phyloP scores from a whole-genome alignment of 2,888 invertebrate genomes.

The Hirtodrosophila trivittata region DNA sequence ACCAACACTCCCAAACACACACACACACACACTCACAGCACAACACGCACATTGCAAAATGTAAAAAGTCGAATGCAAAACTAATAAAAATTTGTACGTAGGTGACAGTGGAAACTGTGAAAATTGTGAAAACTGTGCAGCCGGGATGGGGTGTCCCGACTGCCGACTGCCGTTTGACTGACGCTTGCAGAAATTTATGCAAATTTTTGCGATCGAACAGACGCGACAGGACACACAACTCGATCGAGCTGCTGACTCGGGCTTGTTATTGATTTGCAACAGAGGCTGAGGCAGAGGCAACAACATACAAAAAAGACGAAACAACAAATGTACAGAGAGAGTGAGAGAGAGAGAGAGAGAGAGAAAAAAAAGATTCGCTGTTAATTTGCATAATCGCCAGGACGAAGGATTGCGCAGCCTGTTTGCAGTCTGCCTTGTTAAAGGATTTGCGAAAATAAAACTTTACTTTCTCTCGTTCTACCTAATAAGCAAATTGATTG shows the following conservation, averaged over 20 bases:
- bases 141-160: conserved; percentile 14
- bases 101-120: conserved; percentile 54
- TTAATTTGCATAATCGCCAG: conserved; percentile 73
- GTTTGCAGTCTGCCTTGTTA: conserved; percentile 61
- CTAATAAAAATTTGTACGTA: conserved; percentile 70
- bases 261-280: conserved; percentile 60
- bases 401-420: conserved; percentile 37
- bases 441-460: conserved; percentile 67
- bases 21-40: conserved; percentile 14
- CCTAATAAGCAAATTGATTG: conserved; percentile 64
- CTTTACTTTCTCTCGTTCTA: conserved; percentile 54
- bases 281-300: neutral
- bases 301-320: too few relatives aligned
- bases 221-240: conserved; percentile 16
- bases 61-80: conserved; percentile 62
- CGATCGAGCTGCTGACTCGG: conserved; percentile 46
- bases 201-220: conserved; percentile 55
- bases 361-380: conserved; percentile 34
- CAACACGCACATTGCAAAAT: conserved; percentile 46
- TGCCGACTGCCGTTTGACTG: conserved; percentile 19
- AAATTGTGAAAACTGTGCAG: conserved; percentile 10
- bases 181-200: conserved; percentile 60
- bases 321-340: neutral
- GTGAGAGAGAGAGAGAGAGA: conserved; percentile 1
- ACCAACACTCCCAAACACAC: conserved; percentile 37